phyloP scores from a whole-genome alignment of 2,113 vertebrate species.

The Erythrolamprus reginae region DNA sequence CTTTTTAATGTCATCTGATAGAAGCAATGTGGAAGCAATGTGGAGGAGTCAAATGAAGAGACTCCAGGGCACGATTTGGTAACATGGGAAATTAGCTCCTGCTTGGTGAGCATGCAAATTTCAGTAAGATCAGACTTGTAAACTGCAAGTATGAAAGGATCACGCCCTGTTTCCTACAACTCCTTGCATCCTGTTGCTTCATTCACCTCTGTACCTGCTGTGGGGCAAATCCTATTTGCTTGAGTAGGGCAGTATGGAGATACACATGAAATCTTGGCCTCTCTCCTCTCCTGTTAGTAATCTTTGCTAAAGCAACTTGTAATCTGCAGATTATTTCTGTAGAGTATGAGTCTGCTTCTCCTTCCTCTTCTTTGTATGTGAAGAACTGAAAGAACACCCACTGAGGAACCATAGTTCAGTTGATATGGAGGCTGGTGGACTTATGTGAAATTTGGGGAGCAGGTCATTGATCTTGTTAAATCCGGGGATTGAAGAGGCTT shows the following conservation, averaged over 20 bases:
- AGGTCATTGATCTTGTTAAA: not conserved
- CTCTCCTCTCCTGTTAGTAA: not conserved
- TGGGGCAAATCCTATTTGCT: not conserved
- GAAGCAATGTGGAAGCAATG: not conserved
- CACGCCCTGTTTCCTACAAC: not conserved
- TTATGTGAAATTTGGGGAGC: not conserved
- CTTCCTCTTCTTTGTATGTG: not conserved
- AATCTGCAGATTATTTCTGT: not conserved
- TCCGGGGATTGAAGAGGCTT: too few relatives aligned
- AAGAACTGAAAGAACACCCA: not conserved
- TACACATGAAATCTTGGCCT: not conserved
- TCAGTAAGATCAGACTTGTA: not conserved
- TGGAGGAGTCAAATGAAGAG: not conserved
- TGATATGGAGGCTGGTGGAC: not conserved
- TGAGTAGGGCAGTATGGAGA: not conserved
- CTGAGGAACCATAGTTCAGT: not conserved
- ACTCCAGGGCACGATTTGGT: not conserved
- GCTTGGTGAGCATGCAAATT: not conserved
- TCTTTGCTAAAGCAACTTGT: not conserved
- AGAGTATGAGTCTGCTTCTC: not conserved
- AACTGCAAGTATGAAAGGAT: not conserved
- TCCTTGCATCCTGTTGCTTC: not conserved
- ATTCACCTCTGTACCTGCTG: not conserved
- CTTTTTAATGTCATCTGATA: not conserved
- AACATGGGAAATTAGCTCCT: not conserved